A percentile compares a stretch with the other conserved stretches of the same genome.
Conservation (phyloP, 2,888 invertebrate genomes). For the Hyalella azteca region DNA sequence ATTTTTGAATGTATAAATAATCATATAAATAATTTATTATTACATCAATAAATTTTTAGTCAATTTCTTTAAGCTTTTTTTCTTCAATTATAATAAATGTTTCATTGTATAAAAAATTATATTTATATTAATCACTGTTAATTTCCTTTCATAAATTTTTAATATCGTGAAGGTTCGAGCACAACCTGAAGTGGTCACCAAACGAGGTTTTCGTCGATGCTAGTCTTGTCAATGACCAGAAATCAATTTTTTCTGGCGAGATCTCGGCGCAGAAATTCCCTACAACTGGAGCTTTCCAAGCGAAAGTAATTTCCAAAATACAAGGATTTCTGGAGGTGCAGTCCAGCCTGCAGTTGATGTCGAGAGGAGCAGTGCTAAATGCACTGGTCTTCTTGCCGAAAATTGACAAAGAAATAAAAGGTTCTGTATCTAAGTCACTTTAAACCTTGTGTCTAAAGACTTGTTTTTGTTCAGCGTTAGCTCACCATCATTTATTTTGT, state of each 20-base stretch:
- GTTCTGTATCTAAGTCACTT: too few species aligned
- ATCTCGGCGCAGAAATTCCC: not conserved
- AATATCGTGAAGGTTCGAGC: conserved; percentile 2
- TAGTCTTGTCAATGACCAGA: not conserved
- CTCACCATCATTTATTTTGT: too few species aligned
- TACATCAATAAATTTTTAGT: too few species aligned
- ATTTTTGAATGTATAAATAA: too few species aligned
- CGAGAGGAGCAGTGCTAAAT: not conserved
- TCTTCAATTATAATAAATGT: too few species aligned
- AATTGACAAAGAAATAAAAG: not conserved
- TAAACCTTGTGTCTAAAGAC: too few species aligned
- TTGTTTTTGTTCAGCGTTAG: too few species aligned
- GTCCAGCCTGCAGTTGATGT: not conserved
- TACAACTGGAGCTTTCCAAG: not conserved
- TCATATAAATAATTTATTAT: too few species aligned
- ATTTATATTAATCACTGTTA: too few species aligned
- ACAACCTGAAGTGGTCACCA: not conserved
- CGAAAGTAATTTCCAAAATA: not conserved
- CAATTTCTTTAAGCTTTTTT: too few species aligned
- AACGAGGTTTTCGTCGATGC: not conserved
- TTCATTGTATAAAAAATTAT: too few species aligned
- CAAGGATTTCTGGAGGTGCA: not conserved
- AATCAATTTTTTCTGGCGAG: not conserved
- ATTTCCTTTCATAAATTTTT: too few species aligned
- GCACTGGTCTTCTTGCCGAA: not conserved